Conservation (phyloP, 1,140 invertebrate genomes). For the Colletes gigas region DNA sequence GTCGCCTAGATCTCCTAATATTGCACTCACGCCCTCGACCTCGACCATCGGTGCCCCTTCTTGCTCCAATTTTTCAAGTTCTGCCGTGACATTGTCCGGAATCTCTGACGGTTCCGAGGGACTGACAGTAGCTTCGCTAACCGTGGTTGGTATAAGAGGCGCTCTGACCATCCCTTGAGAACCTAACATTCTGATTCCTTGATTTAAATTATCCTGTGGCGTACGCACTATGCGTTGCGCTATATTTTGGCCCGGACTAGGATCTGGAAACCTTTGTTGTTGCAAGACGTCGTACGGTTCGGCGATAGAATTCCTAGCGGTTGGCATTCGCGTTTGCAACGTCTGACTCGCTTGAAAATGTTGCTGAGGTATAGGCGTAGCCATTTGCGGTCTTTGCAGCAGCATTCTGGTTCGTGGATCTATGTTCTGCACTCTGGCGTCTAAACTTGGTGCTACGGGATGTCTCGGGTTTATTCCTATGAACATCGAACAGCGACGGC, state of each 20-base stretch:
- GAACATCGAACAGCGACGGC: not conserved
- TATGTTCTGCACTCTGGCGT: conserved; percentile 77
- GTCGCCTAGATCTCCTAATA: conserved; percentile 89
- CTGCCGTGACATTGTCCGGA: conserved; percentile 89
- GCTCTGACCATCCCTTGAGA: conserved; percentile 69
- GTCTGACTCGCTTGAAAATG: conserved; percentile 73
- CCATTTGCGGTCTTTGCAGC: conserved; percentile 75
- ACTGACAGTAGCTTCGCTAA: conserved; percentile 70
- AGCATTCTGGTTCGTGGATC: conserved; percentile 81
- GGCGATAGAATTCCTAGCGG: conserved; percentile 67
- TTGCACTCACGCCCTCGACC: conserved; percentile 88
- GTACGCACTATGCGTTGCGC: conserved; percentile 72
- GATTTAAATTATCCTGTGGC: conserved; percentile 71
- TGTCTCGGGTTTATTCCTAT: conserved; percentile 73
- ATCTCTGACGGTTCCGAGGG: conserved; percentile 83
- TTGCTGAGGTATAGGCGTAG: conserved; percentile 68
- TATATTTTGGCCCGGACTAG: conserved; percentile 71
- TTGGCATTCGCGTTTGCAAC: conserved; percentile 73
- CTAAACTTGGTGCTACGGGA: conserved; percentile 70
- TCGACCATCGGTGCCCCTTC: conserved; percentile 85
- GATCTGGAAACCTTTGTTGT: conserved; percentile 76
- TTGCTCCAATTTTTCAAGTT: conserved; percentile 90
- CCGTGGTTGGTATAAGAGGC: conserved; percentile 69
- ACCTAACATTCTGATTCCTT: conserved; percentile 73
- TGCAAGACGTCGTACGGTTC: conserved; percentile 79